These are phyloP conservation scores for Lepus oiostolus DNA, from an alignment of 2,797 vertebrate species.

Conservation along the genomic window DNA sequence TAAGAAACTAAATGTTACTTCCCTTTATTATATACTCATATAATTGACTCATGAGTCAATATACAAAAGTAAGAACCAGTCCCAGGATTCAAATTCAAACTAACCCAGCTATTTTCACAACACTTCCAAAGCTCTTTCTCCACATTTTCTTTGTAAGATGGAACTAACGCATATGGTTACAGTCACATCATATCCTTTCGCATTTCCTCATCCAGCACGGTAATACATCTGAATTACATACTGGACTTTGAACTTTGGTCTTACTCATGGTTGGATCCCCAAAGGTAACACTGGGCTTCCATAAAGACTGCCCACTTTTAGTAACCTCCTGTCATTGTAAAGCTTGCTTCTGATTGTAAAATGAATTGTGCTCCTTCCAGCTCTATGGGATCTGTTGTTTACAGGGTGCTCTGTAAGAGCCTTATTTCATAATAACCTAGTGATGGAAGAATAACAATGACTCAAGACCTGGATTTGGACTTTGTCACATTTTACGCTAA, in stretches of 20 bases:
- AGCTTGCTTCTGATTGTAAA: slow-evolving; percentile 34
- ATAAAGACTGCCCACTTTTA: not conserved
- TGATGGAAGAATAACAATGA: not conserved
- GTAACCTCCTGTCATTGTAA: not conserved
- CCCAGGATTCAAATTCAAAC: not conserved
- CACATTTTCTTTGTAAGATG: slow-evolving; percentile 38
- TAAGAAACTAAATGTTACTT: slow-evolving; percentile 53
- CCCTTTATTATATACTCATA: not conserved
- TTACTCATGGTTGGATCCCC: not conserved
- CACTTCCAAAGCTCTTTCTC: slow-evolving; percentile 35
- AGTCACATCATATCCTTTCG: not conserved
- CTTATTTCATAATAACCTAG: slow-evolving; percentile 31
- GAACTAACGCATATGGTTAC: not conserved
- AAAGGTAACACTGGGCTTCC: not conserved
- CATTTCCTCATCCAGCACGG: not conserved
- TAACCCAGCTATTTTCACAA: slow-evolving; percentile 19
- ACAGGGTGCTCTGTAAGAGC: not conserved
- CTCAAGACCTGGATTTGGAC: not conserved
- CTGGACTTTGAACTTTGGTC: not conserved
- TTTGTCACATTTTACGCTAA: not conserved
- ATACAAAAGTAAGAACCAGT: not conserved
- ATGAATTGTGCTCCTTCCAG: not conserved
- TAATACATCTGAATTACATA: not conserved
- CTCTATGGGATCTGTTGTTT: not conserved
- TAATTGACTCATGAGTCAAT: not conserved